A percentile compares a stretch with the other conserved stretches of the same genome.
Evolutionary conservation across 2,797 vertebrate species (phyloP).

Genomic region (Artibeus jamaicensis): DNA sequence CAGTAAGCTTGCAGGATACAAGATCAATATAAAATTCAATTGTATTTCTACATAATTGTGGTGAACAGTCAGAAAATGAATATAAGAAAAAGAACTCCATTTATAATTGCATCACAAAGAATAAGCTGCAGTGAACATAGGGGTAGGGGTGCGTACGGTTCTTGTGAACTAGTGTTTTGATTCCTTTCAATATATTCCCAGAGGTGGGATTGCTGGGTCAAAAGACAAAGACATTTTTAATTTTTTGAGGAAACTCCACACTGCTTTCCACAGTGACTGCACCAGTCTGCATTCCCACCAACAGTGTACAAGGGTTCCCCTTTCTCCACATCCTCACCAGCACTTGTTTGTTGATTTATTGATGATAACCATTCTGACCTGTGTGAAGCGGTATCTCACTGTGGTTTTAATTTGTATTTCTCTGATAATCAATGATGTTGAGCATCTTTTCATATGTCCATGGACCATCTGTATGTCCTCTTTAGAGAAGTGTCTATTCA

Average conservation of each 20-base stretch:
- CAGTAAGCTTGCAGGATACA: neutral
- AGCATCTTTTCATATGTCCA: neutral
- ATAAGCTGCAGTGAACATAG: neutral
- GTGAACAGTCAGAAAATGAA: slow-evolving; percentile 12
- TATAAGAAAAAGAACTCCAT: neutral
- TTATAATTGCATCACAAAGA: neutral
- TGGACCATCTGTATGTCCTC: neutral
- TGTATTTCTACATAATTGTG: neutral
- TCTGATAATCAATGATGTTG: neutral
- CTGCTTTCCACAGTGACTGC: neutral
- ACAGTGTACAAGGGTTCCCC: neutral
- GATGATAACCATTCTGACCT: neutral
- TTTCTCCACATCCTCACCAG: neutral
- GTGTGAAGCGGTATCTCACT: neutral
- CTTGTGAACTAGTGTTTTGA: neutral
- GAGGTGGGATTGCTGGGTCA: neutral
- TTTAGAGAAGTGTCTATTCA: neutral
- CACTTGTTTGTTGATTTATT: neutral
- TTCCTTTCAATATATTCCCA: neutral
- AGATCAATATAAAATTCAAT: slow-evolving; percentile 1
- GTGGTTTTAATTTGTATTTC: neutral
- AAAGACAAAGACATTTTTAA: neutral
- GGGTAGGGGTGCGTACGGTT: neutral
- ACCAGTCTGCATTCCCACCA: neutral
- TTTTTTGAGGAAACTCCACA: neutral